A percentile compares a stretch with the other conserved stretches of the same genome.
phyloP scores from a whole-genome alignment of 2,888 invertebrate species.

The Thereva nobilitata region DNA sequence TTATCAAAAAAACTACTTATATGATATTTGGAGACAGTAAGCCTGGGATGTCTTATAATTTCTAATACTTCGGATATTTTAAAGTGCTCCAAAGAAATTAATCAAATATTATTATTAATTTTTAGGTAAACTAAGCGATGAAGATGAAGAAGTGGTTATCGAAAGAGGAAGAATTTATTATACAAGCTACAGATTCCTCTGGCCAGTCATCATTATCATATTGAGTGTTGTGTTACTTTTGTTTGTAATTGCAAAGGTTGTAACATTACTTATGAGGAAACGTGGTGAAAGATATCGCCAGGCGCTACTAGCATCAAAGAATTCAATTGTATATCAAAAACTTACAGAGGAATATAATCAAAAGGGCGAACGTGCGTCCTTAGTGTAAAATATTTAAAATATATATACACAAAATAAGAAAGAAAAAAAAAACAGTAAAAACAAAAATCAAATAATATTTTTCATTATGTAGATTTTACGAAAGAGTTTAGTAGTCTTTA shows the following conservation, averaged over 20 bases:
- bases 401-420: too few species aligned
- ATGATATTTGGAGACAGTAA: too few species aligned
- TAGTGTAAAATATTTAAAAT: too few species aligned
- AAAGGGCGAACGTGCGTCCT: too few species aligned
- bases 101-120: neutral
- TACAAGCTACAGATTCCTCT: conserved; percentile 61
- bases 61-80: too few species aligned
- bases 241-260: conserved; percentile 61
- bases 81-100: too few species aligned
- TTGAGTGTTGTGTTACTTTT: conserved; percentile 63
- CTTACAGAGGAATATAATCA: conserved; percentile 70
- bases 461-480: too few species aligned
- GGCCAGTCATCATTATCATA: conserved; percentile 64
- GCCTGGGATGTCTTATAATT: too few species aligned
- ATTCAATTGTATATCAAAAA: conserved; percentile 73
- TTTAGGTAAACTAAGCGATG: conserved; percentile 47
- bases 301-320: conserved; percentile 57
- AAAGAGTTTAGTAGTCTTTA: too few species aligned
- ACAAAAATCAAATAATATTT: too few species aligned
- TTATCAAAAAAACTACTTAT: too few species aligned
- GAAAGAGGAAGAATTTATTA: conserved; percentile 58
- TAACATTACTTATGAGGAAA: conserved; percentile 61
- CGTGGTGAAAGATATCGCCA: conserved; percentile 60
- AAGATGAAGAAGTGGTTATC: conserved; percentile 53
- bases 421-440: too few species aligned